These are phyloP conservation scores for Bruchidius siliquastri DNA, from an alignment of 2,888 invertebrate species.

Conservation along the genomic window DNA sequence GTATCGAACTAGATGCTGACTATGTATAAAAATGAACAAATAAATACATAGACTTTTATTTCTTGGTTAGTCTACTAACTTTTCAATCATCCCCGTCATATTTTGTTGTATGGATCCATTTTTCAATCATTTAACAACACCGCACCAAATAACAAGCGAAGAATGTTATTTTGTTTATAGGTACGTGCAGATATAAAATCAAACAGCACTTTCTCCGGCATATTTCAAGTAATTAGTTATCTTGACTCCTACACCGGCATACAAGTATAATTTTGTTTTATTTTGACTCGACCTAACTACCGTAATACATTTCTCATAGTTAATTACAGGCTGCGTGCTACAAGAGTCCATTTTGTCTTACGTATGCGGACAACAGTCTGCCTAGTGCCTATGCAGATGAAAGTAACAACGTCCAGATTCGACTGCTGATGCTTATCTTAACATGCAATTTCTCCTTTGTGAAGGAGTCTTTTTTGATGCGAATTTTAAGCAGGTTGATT, in stretches of 20 bases:
- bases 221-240: conserved; percentile 40
- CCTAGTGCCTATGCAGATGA: not conserved
- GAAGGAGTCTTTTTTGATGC: not conserved
- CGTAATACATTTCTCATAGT: conserved; percentile 29
- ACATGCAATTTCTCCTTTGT: not conserved
- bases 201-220: conserved; percentile 37
- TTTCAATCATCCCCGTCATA: too few relatives aligned
- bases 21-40: too few relatives aligned
- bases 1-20: too few relatives aligned
- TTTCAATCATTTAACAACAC: not conserved
- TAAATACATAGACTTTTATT: too few relatives aligned
- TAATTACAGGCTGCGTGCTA: conserved; percentile 21
- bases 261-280: conserved; percentile 27
- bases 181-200: not conserved
- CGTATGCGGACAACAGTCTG: not conserved
- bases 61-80: too few relatives aligned
- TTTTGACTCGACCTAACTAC: conserved; percentile 27
- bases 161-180: not conserved
- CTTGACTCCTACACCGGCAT: conserved; percentile 39
- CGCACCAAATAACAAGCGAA: not conserved
- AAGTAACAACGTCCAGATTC: not conserved
- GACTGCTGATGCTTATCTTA: not conserved
- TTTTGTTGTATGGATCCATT: too few relatives aligned
- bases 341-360: not conserved
- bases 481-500: not conserved